Evolutionary conservation across 1,140 invertebrate species (phyloP).

Genomic region (Bombus superbus): DNA sequence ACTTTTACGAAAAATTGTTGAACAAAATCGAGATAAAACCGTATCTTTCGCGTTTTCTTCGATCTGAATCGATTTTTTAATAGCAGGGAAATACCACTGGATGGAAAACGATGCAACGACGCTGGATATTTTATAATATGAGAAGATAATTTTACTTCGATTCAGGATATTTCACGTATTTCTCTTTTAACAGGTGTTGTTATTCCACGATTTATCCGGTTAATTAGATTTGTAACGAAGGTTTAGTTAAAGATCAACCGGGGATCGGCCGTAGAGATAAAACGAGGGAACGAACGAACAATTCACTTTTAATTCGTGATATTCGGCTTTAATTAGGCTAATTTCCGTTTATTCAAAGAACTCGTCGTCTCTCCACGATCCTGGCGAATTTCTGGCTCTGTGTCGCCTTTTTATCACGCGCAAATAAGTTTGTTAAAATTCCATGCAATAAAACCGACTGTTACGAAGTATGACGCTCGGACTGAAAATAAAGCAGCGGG

Average conservation of each 20-base stretch:
- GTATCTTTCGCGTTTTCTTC: too few relatives aligned
- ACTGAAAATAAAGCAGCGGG: neutral
- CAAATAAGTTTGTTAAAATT: constrained; percentile 33
- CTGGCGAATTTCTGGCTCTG: neutral
- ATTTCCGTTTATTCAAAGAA: neutral
- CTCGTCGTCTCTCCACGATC: neutral
- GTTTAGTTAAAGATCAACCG: too few relatives aligned
- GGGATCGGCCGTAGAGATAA: neutral
- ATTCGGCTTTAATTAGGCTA: neutral
- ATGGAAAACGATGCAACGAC: too few relatives aligned
- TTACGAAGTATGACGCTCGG: neutral
- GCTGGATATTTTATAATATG: too few relatives aligned
- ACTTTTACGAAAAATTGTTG: neutral
- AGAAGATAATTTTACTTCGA: too few relatives aligned
- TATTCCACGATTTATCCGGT: fast-evolving
- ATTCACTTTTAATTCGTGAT: neutral
- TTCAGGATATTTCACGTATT: too few relatives aligned
- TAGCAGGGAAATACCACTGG: too few relatives aligned
- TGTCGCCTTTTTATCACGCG: constrained; percentile 3
- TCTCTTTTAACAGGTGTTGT: too few relatives aligned
- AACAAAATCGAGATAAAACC: neutral
- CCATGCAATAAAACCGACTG: constrained; percentile 8
- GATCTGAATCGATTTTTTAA: neutral
- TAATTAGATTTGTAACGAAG: neutral
- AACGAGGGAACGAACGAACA: neutral